Conservation (phyloP, 2,888 invertebrate species). For the Choristoneura rosaceana region DNA sequence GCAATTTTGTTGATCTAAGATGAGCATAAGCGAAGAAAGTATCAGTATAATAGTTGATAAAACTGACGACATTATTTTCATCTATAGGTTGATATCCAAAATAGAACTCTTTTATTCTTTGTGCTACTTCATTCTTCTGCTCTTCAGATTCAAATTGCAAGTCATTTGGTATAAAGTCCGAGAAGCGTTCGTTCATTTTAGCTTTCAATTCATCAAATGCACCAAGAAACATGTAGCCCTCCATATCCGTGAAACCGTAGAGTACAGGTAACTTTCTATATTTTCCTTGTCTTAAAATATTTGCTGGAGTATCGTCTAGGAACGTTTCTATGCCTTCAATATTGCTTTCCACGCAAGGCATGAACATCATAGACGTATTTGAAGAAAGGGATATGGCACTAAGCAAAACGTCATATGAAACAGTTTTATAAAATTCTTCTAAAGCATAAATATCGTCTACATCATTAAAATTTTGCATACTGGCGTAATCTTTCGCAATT, state of each 20-base stretch:
- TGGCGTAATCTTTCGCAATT: slow-evolving; percentile 28
- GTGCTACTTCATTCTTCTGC: slow-evolving; percentile 54
- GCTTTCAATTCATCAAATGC: slow-evolving; percentile 54
- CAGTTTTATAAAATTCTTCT: slow-evolving; percentile 22
- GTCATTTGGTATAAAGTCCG: slow-evolving; percentile 63
- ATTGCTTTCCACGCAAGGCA: slow-evolving; percentile 25
- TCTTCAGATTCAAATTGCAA: slow-evolving; percentile 55
- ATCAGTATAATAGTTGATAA: slow-evolving; percentile 67
- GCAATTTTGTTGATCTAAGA: slow-evolving; percentile 52
- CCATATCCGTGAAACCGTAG: slow-evolving; percentile 59
- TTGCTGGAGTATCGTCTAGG: slow-evolving; percentile 30
- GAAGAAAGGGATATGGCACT: neutral
- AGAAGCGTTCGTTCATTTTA: slow-evolving; percentile 64
- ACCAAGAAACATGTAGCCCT: slow-evolving; percentile 49
- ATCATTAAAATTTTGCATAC: slow-evolving; percentile 17
- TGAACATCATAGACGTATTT: slow-evolving; percentile 7
- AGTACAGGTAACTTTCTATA: slow-evolving; percentile 58
- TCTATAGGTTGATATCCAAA: slow-evolving; percentile 57
- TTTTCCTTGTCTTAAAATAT: slow-evolving; percentile 53
- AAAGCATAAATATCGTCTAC: slow-evolving; percentile 14
- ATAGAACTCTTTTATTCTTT: slow-evolving; percentile 57
- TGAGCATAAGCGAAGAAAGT: slow-evolving; percentile 54
- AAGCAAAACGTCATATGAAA: slow-evolving; percentile 4
- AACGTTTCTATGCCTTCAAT: neutral
- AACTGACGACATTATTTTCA: slow-evolving; percentile 51